Base-by-base conservation (phyloP, 2,888 invertebrate species). In the Octonoba sinensis region DNA sequence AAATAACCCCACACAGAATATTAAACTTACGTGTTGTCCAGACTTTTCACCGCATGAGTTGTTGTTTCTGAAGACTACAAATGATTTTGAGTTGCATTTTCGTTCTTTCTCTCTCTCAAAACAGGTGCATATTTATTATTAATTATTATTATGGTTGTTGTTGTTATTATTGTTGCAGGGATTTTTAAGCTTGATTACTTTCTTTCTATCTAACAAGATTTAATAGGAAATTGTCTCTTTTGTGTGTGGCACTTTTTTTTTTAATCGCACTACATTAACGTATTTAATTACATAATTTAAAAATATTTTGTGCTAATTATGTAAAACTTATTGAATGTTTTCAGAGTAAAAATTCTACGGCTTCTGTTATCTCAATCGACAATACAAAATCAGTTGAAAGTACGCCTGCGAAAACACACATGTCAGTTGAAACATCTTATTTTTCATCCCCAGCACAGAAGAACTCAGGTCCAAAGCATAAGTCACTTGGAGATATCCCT, bases 401-500 rank as follows among this genome's bases (percentile, higher is more conserved):
- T 57, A 22, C 27, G 12, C 49, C 79, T 12, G 47, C 20, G 24
- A 60, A 72, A 44, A 72, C 72, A 13, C 60, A 79, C 36, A 51
- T 59, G 36, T 62, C 62, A 8, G 44, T 57, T 16, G 69, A 57
- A 27, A 49, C 56, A 20, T 64, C 73, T 2, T 47, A 67, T 20
- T 18, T 81, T 22, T 57, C 62, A 49, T 65, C 65, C 24, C 69
- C 79, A 57, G 47, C 36, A 44, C 44, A 56, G 6, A 60, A 59
- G 3, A 60, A 46, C 22, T 65, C 70, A 1, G 72, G 56, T n/a
- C 69, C 67, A 4, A 81, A 81, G 18, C 69, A 81, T 47, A 81
- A 81, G 44, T 73, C 79, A 18, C 56, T 73, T 16, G 69, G 67
- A 47, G 73, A 81, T 69, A 81, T 73, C n/a, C 79, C 79, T 51